Percentiles rank a stretch among this genome's conserved stretches.
Conservation (phyloP, 2,113 vertebrate species). For the Nycticorax nycticorax region DNA sequence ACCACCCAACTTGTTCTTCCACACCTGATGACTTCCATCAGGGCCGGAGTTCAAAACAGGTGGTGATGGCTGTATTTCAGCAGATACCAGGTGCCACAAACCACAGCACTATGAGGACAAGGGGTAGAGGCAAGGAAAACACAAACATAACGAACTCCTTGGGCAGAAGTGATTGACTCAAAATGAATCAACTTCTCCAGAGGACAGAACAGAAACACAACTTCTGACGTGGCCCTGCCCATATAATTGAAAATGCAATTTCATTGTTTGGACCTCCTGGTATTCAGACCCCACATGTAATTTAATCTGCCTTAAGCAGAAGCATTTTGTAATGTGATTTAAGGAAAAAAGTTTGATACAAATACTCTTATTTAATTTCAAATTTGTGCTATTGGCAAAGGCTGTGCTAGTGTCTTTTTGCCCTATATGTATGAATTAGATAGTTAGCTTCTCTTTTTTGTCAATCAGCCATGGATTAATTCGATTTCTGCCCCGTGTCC, state of each 20-base stretch:
- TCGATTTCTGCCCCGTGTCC: not conserved
- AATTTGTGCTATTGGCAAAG: slow-evolving; percentile 17
- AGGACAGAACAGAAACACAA: rapidly evolving
- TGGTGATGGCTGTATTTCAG: not conserved
- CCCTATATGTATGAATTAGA: not conserved
- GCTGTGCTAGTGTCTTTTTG: not conserved
- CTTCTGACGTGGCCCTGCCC: slow-evolving; percentile 5
- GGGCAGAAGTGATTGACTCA: not conserved
- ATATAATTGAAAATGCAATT: slow-evolving; percentile 46
- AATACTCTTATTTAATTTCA: slow-evolving; percentile 50
- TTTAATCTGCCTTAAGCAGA: slow-evolving; percentile 40
- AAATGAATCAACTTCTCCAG: not conserved
- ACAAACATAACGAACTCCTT: not conserved
- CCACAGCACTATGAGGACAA: not conserved
- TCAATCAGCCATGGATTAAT: slow-evolving; percentile 17
- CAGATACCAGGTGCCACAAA: not conserved
- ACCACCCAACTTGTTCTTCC: not conserved
- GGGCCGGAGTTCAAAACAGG: not conserved
- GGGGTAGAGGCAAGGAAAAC: not conserved
- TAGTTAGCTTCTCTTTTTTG: not conserved
- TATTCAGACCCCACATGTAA: slow-evolving; percentile 37
- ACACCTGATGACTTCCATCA: not conserved
- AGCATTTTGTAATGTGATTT: slow-evolving; percentile 41
- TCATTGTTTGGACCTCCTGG: slow-evolving; percentile 7
- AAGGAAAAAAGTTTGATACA: not conserved